A percentile compares a stretch with the other conserved stretches of the same genome.
These are phyloP conservation scores for Xiphophorus couchianus DNA, from an alignment of 2,113 vertebrate species.

Conservation along the genomic window DNA sequence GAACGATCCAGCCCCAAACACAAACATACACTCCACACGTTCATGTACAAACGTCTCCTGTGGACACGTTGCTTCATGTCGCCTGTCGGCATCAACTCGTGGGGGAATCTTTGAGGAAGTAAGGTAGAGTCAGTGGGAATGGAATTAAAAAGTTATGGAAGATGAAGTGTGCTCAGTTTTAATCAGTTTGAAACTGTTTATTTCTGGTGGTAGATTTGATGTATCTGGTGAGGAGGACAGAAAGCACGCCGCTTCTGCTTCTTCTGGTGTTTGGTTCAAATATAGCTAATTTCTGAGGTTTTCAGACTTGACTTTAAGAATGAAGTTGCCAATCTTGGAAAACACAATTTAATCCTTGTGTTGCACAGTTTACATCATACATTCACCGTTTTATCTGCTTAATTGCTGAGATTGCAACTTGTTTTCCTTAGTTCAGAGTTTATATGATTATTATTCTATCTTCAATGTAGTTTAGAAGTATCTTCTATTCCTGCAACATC, in stretches of 20 bases:
- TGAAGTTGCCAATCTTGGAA: background rate
- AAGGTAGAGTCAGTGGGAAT: background rate
- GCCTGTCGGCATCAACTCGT: background rate
- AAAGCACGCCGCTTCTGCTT: no score
- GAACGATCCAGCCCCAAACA: conserved; percentile 2
- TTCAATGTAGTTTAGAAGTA: background rate
- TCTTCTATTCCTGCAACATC: background rate
- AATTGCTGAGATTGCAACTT: background rate
- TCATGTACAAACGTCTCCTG: background rate
- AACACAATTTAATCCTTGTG: background rate
- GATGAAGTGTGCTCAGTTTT: background rate
- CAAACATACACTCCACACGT: background rate
- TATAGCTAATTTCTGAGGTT: background rate
- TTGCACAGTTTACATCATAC: background rate
- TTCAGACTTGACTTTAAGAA: background rate
- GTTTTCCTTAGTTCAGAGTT: no score
- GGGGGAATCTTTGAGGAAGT: background rate
- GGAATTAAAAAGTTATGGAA: background rate
- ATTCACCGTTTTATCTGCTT: background rate
- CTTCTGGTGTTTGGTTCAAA: background rate
- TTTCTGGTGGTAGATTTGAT: no score
- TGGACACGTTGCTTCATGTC: conserved; percentile 1
- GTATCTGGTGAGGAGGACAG: no score
- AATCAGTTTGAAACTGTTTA: background rate
- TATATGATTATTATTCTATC: background rate